Percentiles rank a stretch among this genome's conserved stretches.
Evolutionary conservation across 2,888 invertebrate genomes (phyloP).

Genomic region (Chrysina gloriosa): DNA sequence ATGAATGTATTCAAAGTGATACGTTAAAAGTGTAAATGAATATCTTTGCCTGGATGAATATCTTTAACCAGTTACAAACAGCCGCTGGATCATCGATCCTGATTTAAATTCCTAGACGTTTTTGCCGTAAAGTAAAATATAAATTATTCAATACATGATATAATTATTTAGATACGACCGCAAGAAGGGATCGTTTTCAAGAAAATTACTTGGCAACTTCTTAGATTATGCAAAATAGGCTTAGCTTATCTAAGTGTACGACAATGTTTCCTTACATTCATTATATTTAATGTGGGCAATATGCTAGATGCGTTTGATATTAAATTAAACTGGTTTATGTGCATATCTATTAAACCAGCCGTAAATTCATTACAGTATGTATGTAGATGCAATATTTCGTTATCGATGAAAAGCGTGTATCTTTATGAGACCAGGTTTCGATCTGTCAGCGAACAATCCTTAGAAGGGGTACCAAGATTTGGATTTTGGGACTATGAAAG

Average conservation of each 20-base stretch:
- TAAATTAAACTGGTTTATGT: too few species aligned
- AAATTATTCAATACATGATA: conserved; percentile 10
- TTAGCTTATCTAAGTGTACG: background rate
- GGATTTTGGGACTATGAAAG: too few species aligned
- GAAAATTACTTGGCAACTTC: background rate
- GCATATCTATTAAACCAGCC: too few species aligned
- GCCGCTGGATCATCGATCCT: background rate
- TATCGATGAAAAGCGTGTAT: too few species aligned
- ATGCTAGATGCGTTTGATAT: too few species aligned
- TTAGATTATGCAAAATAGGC: conserved; percentile 5
- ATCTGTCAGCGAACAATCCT: too few species aligned
- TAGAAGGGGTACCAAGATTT: too few species aligned
- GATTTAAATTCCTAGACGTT: conserved; percentile 1
- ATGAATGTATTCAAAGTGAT: background rate
- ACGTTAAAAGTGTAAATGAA: background rate
- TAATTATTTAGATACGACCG: conserved; percentile 11
- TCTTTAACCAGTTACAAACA: background rate
- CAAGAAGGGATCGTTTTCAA: background rate
- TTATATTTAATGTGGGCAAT: too few species aligned
- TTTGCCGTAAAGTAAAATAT: background rate
- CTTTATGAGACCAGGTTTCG: too few species aligned
- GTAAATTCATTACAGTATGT: too few species aligned
- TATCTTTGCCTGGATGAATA: conserved; percentile 4
- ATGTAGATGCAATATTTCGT: too few species aligned
- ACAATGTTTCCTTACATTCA: background rate